Base-by-base conservation (phyloP, 2,797 vertebrate genomes). In the Anguilla megastoma region DNA sequence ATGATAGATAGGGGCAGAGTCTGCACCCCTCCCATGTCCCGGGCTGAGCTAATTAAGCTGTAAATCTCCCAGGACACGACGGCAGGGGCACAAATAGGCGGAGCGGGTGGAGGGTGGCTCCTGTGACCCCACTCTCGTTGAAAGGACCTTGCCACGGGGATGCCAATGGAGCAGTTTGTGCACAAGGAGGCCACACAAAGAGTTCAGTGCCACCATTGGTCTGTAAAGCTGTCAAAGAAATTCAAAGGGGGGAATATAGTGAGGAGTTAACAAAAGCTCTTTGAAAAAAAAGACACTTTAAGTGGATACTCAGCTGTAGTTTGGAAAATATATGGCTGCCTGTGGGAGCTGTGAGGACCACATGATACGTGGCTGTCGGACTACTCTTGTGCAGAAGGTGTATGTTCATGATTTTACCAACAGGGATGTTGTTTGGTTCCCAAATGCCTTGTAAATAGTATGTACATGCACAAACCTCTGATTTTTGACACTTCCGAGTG, bases 51-150 rank as follows among this genome's bases (percentile, higher is more conserved):
- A 92, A 92, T 90, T 91, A 90, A 90, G 91, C 92, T 93, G 93
- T 93, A 94, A 95, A 93, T 94, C 93, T 93, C 87, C 89, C 86
- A 86, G 89, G 84, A 69, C 66, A 1, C 85, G 92, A 90, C 86
- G 30, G 82, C 2, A 45, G 52, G 12, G 84, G 84, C 45, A 52
- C 82, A 54, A 54, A 54, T 30, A 36, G 56, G 50, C 27, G 9
- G 50, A 18, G 21, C 30, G 33, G 27, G 56, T 10, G 63, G 24
- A 54, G 50, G 84, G n/a, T 8, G n/a, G 33, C 27, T 54, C 54
- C 84, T 56, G 84, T 9, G 91, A 94, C 92, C 93, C 91, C 94
- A 94, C 91, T 50, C 85, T 90, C 80, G 91, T 89, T 85, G 69
- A 89, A 88, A 87, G 88, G 90, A 89, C 91, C 93, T 88, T 91